phyloP scores from a whole-genome alignment of 2,113 vertebrate genomes.

The Geothlypis trichas region DNA sequence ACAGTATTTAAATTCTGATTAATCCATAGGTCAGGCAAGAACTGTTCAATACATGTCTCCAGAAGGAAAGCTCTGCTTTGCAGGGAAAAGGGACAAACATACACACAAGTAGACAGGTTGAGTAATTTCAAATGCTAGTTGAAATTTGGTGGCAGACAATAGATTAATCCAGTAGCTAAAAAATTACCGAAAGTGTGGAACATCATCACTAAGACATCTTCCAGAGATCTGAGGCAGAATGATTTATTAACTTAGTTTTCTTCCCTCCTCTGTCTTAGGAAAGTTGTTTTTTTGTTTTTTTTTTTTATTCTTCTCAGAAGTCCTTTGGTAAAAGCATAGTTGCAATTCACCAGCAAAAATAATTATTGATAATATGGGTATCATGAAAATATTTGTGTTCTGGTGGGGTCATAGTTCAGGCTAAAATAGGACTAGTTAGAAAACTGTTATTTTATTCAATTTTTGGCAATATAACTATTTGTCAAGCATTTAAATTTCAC shows the following conservation, averaged over 20 bases:
- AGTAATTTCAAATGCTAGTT: not conserved
- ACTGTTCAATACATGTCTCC: not conserved
- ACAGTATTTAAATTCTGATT: constrained; percentile 42
- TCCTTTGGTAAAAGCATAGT: not conserved
- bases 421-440: not conserved
- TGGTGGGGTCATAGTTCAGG: not conserved
- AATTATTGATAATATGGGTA: not conserved
- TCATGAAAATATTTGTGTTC: not conserved
- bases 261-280: not conserved
- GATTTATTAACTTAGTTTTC: constrained; percentile 18
- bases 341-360: not conserved
- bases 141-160: not conserved
- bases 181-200: not conserved
- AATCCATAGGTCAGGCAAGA: constrained; percentile 21
- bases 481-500: not conserved
- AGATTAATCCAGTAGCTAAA: not conserved
- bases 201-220: not conserved
- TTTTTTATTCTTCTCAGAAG: not conserved
- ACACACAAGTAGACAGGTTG: not conserved
- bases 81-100: constrained; percentile 32
- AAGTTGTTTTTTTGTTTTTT: not conserved
- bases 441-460: not conserved
- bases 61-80: not conserved
- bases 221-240: not conserved
- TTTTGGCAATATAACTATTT: not conserved